Percentiles rank a stretch among this genome's conserved stretches.
phyloP scores from a whole-genome alignment of 2,113 vertebrate genomes.

The Zapus hudsonius region DNA sequence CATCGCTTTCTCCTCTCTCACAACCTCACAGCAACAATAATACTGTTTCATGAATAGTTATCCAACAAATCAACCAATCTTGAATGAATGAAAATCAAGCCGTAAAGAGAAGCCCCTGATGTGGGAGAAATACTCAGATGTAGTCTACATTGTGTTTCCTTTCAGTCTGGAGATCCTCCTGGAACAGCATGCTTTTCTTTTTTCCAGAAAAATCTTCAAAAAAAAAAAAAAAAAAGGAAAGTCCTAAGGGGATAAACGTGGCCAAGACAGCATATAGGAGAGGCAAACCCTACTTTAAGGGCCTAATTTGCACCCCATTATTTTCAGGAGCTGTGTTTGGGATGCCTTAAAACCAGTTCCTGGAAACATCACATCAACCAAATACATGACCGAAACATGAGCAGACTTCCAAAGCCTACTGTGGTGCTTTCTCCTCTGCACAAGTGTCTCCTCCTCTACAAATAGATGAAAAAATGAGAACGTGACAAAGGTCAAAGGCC shows the following conservation, averaged over 20 bases:
- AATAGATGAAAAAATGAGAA: neutral
- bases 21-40: neutral
- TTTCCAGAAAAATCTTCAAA: neutral
- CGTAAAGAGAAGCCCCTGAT: neutral
- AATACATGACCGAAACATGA: neutral
- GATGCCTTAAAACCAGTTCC: neutral
- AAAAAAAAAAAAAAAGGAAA: too few relatives aligned
- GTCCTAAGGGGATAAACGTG: neutral
- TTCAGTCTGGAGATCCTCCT: neutral
- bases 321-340: neutral
- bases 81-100: constrained; percentile 16
- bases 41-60: neutral
- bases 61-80: neutral
- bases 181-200: neutral
- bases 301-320: neutral
- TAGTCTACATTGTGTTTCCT: neutral
- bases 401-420: neutral
- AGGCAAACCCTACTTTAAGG: neutral
- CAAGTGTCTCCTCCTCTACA: neutral
- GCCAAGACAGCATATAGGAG: neutral
- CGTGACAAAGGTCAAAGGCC: neutral
- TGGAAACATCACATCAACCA: neutral
- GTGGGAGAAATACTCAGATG: neutral
- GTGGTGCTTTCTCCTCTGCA: neutral
- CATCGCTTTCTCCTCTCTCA: neutral